Conservation (phyloP, 2,797 vertebrate species). For the Phoeniculus purpureus region DNA sequence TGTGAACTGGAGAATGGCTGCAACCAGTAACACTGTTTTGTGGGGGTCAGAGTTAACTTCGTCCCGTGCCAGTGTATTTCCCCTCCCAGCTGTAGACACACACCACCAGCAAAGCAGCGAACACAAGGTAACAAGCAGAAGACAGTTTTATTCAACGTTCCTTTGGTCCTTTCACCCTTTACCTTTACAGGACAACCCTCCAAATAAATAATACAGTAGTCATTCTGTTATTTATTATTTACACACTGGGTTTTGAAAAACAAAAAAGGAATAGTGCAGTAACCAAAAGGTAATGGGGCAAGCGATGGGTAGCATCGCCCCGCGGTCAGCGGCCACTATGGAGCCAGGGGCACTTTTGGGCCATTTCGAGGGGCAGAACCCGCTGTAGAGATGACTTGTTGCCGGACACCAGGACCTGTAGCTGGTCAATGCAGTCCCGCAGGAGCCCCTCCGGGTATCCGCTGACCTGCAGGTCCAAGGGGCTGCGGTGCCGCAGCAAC, state of each 20-base stretch:
- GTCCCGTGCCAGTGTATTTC: accelerated
- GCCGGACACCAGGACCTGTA: slow-evolving; percentile 86
- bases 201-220: background rate
- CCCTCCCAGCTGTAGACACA: accelerated
- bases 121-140: background rate
- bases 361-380: slow-evolving; percentile 65
- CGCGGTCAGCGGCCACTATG: background rate
- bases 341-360: slow-evolving; percentile 21
- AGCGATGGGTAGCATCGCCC: accelerated
- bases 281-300: background rate
- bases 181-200: background rate
- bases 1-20: background rate
- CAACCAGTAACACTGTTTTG: background rate
- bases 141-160: slow-evolving; percentile 4
- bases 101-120: background rate
- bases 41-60: background rate
- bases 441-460: slow-evolving; percentile 67
- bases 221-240: background rate
- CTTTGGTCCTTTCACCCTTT: background rate
- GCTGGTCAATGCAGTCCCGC: slow-evolving; percentile 83
- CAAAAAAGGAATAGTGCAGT: background rate
- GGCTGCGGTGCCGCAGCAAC: slow-evolving; percentile 68
- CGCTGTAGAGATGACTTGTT: slow-evolving; percentile 80
- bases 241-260: background rate
- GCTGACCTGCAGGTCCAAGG: slow-evolving; percentile 51